A percentile compares a stretch with the other conserved stretches of the same genome.
Conservation (phyloP, 2,888 invertebrate species). For the Melipona beecheii region DNA sequence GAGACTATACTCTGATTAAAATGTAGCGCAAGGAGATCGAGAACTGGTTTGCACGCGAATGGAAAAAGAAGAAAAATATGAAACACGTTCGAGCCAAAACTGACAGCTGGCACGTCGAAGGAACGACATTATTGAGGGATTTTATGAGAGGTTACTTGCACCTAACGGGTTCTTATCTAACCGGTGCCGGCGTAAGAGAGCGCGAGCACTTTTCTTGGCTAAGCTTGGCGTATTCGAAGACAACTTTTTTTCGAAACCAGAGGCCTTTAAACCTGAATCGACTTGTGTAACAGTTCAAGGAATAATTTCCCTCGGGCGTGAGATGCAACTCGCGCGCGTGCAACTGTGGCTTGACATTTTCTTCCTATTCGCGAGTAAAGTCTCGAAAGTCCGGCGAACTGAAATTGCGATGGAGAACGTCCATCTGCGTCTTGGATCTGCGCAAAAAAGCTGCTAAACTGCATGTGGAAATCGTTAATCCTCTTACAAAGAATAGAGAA, state of each 20-base stretch:
- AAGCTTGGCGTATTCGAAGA: constrained; percentile 14
- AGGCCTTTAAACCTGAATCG: constrained; percentile 55
- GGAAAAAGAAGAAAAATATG: neutral
- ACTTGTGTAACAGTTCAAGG: constrained; percentile 63
- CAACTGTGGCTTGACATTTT: neutral
- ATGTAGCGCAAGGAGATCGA: neutral
- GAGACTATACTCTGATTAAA: neutral
- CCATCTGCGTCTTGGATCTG: neutral
- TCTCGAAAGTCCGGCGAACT: neutral
- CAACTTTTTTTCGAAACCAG: constrained; percentile 61
- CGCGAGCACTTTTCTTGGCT: constrained; percentile 19
- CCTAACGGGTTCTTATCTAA: constrained; percentile 49
- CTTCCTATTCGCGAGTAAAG: neutral
- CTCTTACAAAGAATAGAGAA: no score
- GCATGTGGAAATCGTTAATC: no score
- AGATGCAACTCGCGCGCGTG: constrained; percentile 8
- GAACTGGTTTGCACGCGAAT: constrained; percentile 16
- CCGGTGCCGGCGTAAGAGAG: constrained; percentile 21
- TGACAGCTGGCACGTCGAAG: constrained; percentile 5
- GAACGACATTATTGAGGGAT: constrained; percentile 25
- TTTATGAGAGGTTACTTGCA: constrained; percentile 51
- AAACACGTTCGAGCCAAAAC: constrained; percentile 15
- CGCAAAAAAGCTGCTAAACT: neutral
- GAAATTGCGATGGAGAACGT: neutral
- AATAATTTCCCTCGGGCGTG: constrained; percentile 31